phyloP scores from a whole-genome alignment of 2,888 invertebrate genomes.

The Loripinus fragilis region DNA sequence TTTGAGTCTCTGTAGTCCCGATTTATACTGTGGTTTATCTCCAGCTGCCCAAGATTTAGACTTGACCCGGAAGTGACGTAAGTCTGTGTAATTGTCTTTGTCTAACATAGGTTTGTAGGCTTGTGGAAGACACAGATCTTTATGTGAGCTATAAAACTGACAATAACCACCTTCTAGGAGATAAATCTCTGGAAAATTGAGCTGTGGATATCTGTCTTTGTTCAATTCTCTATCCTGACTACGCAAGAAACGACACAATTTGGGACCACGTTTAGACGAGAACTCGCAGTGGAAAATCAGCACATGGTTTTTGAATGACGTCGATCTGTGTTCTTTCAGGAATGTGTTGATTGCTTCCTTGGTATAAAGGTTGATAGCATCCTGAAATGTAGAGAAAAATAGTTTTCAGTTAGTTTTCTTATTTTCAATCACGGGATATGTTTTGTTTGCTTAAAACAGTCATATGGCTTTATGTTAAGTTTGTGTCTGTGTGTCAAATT shows the following conservation, averaged over 20 bases:
- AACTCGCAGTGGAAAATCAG: conserved; percentile 5
- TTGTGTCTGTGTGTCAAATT: no score
- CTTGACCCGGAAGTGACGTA: conserved; percentile 58
- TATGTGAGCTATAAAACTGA: conserved; percentile 7
- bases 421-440: no score
- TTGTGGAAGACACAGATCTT: conserved; percentile 43
- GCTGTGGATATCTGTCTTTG: conserved; percentile 33
- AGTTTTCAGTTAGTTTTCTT: no score
- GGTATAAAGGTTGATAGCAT: neutral
- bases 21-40: neutral
- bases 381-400: neutral
- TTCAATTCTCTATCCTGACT: conserved; percentile 25
- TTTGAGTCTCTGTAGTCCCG: neutral
- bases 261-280: neutral
- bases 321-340: neutral
- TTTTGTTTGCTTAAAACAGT: neutral
- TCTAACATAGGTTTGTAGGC: conserved; percentile 60
- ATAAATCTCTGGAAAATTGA: conserved; percentile 31
- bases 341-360: conserved; percentile 2
- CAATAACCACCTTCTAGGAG: conserved; percentile 26
- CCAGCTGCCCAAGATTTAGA: conserved; percentile 59
- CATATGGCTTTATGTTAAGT: no score
- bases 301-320: neutral
- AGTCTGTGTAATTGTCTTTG: conserved; percentile 43
- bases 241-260: conserved; percentile 23